Evolutionary conservation across 2,888 invertebrate species (phyloP).

Genomic region (Heliothis peltigera): DNA sequence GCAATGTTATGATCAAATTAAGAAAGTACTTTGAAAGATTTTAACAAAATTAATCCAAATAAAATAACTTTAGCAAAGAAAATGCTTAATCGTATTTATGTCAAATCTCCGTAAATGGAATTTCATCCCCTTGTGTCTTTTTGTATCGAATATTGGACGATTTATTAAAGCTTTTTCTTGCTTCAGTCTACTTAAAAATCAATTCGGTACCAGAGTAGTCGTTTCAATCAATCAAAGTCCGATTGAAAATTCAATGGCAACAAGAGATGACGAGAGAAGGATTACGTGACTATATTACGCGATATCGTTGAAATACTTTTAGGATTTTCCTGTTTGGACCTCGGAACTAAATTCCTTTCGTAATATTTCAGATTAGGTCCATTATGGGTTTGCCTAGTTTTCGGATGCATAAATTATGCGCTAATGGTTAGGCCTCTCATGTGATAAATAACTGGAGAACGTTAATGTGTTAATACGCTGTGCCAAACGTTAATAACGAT

Average conservation of each 20-base stretch:
- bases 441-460: conserved; percentile 6
- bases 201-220: conserved; percentile 78
- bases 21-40: conserved; percentile 50
- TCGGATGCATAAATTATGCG: conserved; percentile 5
- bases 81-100: conserved; percentile 75
- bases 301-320: conserved; percentile 70
- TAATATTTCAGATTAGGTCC: conserved; percentile 22
- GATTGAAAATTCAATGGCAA: conserved; percentile 86
- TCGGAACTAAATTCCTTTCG: conserved; percentile 23
- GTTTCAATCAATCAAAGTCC: conserved; percentile 87
- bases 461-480: neutral
- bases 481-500: conserved; percentile 11
- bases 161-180: conserved; percentile 82
- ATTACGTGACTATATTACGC: conserved; percentile 84
- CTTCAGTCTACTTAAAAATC: conserved; percentile 85
- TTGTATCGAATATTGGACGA: conserved; percentile 81
- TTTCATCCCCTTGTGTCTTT: conserved; percentile 80
- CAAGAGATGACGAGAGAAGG: conserved; percentile 83
- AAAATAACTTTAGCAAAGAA: conserved; percentile 63
- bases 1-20: conserved; percentile 49
- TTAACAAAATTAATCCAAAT: conserved; percentile 61
- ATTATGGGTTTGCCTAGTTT: conserved; percentile 2
- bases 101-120: conserved; percentile 78
- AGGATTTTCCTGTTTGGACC: conserved; percentile 35
- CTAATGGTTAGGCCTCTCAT: neutral